A percentile compares a stretch with the other conserved stretches of the same genome.
These are phyloP conservation scores for Automeris io DNA, from an alignment of 2,888 invertebrate genomes.

Conservation along the genomic window DNA sequence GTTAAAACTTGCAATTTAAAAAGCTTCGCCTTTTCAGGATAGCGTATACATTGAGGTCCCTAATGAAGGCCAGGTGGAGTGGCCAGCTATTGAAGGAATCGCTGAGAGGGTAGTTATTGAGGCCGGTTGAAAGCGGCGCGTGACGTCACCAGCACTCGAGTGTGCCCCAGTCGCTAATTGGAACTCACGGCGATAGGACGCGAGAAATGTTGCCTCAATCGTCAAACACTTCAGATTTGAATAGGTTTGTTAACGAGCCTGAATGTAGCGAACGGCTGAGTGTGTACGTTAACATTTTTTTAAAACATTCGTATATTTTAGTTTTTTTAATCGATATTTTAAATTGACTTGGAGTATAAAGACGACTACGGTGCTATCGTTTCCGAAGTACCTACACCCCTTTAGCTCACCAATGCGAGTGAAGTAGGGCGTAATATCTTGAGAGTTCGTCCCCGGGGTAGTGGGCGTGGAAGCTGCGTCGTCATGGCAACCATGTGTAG, in stretches of 20 bases:
- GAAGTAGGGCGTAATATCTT: slow-evolving; percentile 75
- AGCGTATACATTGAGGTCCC: slow-evolving; percentile 60
- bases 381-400: slow-evolving; percentile 59
- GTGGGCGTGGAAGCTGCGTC: slow-evolving; percentile 79
- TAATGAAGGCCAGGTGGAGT: slow-evolving; percentile 74
- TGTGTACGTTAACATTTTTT: slow-evolving; percentile 26
- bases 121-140: slow-evolving; percentile 67
- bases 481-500: slow-evolving; percentile 76
- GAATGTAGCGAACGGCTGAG: slow-evolving; percentile 61
- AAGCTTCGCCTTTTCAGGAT: slow-evolving; percentile 57
- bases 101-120: slow-evolving; percentile 75
- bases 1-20: slow-evolving; percentile 63
- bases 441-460: slow-evolving; percentile 74
- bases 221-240: slow-evolving; percentile 73
- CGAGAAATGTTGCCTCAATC: slow-evolving; percentile 70
- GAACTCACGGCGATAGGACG: slow-evolving; percentile 70
- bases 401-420: slow-evolving; percentile 71
- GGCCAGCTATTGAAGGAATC: slow-evolving; percentile 69
- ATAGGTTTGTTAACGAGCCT: slow-evolving; percentile 73
- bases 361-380: slow-evolving; percentile 30
- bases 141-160: slow-evolving; percentile 71
- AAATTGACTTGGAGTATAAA: slow-evolving; percentile 39
- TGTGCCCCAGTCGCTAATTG: slow-evolving; percentile 74
- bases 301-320: slow-evolving; percentile 23
- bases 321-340: slow-evolving; percentile 20